Base-by-base conservation (phyloP, 1,140 invertebrate genomes). In the Conus ventricosus region DNA sequence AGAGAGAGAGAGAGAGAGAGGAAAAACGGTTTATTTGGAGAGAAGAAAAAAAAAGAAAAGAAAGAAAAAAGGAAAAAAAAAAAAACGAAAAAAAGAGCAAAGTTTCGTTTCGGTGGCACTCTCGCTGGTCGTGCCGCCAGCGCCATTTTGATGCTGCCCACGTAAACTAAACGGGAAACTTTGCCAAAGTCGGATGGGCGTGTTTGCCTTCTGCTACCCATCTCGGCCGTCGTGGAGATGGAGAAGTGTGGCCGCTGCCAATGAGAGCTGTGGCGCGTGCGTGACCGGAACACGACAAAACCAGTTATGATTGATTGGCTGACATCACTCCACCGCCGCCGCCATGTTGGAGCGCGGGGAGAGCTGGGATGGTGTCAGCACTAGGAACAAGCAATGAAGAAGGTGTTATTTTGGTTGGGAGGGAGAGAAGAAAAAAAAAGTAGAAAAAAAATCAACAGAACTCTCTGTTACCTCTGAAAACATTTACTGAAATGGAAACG, bases 141-240 rank as follows among this genome's bases (percentile, higher is more conserved):
- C 51, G 54, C 81, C 13, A 84, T 80, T 78, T 87, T 87, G 39
- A 87, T 87, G 85, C 85, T 13, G 27, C 23, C 71, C 85, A 87
- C 85, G 85, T 80, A 78, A 67, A 54, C 63, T 54, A 67, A 87
- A 87, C 85, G 80, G 75, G 51, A 57, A 57, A 87, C 51, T 17
- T 87, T 87, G 85, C 85, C 54, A 76, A 87, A 76, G 75, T 87
- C 84, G 84, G 63, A 54, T 85, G 15, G 53, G 17, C 39, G 53
- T 87, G 85, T 87, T 87, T 87, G 85, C 85, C 71, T 53, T 55
- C 53, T 78, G 85, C 85, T 87, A 87, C 85, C 51, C 67, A 87
- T 87, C 85, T 80, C 20, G 23, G 20, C 39, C 51, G 71, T 51
- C 10, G 39, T 1, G 17, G 63, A 15, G 71, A 78, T 13, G 39